phyloP scores from a whole-genome alignment of 1,140 invertebrate species.

The Orius insidiosus region DNA sequence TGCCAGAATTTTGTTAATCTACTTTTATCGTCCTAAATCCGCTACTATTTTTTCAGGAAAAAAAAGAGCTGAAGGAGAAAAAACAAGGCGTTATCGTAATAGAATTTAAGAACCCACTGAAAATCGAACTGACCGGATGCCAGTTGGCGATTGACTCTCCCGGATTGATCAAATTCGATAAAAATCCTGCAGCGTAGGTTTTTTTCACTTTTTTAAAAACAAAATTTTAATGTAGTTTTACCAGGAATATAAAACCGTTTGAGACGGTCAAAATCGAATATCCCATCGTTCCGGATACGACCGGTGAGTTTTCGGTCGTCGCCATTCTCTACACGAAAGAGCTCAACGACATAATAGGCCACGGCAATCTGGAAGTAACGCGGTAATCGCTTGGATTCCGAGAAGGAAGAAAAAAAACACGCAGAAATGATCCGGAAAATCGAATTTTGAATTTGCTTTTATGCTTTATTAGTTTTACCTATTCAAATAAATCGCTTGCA shows the following conservation, averaged over 20 bases:
- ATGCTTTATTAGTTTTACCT: no score
- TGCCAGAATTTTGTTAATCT: no score
- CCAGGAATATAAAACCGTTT: slow-evolving; percentile 31
- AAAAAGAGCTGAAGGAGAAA: neutral
- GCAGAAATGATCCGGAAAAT: no score
- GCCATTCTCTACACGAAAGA: slow-evolving; percentile 46
- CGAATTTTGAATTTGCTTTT: no score
- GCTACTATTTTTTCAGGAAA: neutral
- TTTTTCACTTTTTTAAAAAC: neutral
- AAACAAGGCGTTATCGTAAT: neutral
- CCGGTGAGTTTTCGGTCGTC: slow-evolving; percentile 36
- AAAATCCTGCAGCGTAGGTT: slow-evolving; percentile 27
- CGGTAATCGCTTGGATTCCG: no score
- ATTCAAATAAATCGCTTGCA: no score
- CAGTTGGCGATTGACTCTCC: slow-evolving; percentile 49
- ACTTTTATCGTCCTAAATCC: neutral
- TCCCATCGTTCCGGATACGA: slow-evolving; percentile 32
- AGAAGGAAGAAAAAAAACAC: no score
- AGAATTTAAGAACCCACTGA: slow-evolving; percentile 49
- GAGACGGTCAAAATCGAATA: slow-evolving; percentile 33
- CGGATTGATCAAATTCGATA: slow-evolving; percentile 38
- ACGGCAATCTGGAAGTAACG: no score
- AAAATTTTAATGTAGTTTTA: slow-evolving; percentile 13
- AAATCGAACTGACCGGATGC: slow-evolving; percentile 38
- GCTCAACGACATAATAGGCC: slow-evolving; percentile 43